Evolutionary conservation across 2,113 vertebrate species (phyloP).

Genomic region (Egretta garzetta): DNA sequence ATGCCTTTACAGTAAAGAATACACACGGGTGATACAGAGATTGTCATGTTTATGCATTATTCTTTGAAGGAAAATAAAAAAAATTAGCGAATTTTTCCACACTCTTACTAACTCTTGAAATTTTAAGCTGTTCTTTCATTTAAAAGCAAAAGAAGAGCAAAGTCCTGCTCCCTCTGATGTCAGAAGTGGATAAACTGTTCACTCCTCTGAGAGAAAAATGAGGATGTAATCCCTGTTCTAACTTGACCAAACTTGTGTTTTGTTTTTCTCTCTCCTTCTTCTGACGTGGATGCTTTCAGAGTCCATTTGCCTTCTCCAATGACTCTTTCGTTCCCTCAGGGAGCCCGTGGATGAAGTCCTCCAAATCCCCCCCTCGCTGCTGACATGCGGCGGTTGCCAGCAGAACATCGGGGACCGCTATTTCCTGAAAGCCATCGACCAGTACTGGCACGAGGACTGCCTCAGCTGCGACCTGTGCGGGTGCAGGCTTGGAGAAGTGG

Average conservation of each 20-base stretch:
- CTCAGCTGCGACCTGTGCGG: slow-evolving; percentile 98
- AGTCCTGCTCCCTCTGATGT: background rate
- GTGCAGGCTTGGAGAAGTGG: slow-evolving; percentile 94
- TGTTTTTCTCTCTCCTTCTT: background rate
- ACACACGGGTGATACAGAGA: background rate
- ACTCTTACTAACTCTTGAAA: background rate
- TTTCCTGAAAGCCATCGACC: slow-evolving; percentile 98
- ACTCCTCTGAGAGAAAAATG: background rate
- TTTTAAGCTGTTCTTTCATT: background rate
- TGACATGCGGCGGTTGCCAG: slow-evolving; percentile 97
- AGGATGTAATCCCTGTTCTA: background rate
- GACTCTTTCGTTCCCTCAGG: slow-evolving; percentile 60
- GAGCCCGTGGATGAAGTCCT: slow-evolving; percentile 97
- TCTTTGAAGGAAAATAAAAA: background rate
- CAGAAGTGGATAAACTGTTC: background rate
- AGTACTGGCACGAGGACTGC: slow-evolving; percentile 99
- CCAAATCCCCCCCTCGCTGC: slow-evolving; percentile 93
- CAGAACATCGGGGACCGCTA: slow-evolving; percentile 98
- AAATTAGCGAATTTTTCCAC: background rate
- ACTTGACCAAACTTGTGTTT: background rate
- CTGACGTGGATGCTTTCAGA: fast-evolving
- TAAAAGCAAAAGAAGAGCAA: background rate
- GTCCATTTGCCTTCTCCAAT: fast-evolving
- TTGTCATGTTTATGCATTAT: background rate
- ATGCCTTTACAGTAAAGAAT: background rate